Conservation (phyloP, 2,888 invertebrate species). For the Lochmaea crataegi region DNA sequence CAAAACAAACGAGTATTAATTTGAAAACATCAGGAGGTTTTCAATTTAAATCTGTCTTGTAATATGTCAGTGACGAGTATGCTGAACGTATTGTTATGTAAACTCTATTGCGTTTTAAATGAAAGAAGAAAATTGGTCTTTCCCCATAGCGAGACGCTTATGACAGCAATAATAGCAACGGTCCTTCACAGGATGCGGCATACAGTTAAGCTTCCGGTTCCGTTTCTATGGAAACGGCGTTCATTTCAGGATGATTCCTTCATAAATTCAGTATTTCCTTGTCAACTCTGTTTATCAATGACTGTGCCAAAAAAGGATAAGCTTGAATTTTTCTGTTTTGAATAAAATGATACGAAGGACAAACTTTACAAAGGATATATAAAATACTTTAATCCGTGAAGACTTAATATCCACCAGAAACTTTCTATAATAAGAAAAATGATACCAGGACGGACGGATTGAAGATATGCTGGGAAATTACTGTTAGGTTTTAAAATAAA, state of each 20-base stretch:
- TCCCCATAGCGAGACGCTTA: neutral
- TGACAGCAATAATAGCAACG: constrained; percentile 1
- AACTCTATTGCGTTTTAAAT: neutral
- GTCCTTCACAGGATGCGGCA: constrained; percentile 24
- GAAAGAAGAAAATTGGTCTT: neutral
- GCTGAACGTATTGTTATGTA: neutral
- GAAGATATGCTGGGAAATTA: too few species aligned
- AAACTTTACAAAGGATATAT: neutral
- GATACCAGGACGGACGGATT: too few species aligned
- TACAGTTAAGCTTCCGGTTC: constrained; percentile 34
- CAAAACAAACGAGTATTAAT: neutral
- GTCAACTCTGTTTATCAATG: constrained; percentile 53
- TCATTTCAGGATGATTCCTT: constrained; percentile 52
- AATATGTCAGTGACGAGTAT: neutral
- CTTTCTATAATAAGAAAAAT: too few species aligned
- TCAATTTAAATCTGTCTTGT: neutral
- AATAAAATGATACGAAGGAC: neutral
- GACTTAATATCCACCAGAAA: too few species aligned
- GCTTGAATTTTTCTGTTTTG: neutral
- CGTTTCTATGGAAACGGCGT: constrained; percentile 53
- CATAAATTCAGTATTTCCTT: constrained; percentile 56
- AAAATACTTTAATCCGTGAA: too few species aligned
- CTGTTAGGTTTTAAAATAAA: too few species aligned
- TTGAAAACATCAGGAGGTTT: neutral
- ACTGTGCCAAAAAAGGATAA: neutral